Base-by-base conservation (phyloP, 1,140 invertebrate genomes). In the Mesaphorura yosii region DNA sequence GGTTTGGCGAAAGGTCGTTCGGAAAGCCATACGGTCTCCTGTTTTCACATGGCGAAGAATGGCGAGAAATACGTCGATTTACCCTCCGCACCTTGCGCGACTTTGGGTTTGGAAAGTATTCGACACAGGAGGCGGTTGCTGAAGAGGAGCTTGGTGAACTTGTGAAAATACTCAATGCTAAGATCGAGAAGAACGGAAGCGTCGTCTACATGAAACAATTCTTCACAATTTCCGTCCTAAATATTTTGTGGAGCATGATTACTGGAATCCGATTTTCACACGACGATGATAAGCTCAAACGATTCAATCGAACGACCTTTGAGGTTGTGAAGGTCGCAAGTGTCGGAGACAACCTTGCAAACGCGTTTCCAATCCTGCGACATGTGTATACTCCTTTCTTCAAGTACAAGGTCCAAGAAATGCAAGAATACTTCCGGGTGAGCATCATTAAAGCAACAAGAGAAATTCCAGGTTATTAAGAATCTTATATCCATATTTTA, bases 211-310 rank as follows among this genome's bases (percentile, higher is more conserved):
- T 59, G 45, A 53, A 49, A 6, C 50, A 57, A 31, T 41, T 66
- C 15, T 68, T 66, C 52, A 60, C 46, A 23, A 51, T 64, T 26
- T 55, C 64, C 0, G 80, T 88, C 28, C 67, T 90, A 10, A 94
- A 93, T 62, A 84, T 84, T 0, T 68, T 93, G 0, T 92, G 88
- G 84, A 78, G 74, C 47, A 86, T 92, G 80, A 77, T 91, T 69
- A 84, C 88, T 48, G 84, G 88, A 1, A 78, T 74, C 60, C 67
- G 79, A 62, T 78, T 72, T 49, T 64, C 65, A 1, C 66, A 71
- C 51, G 56, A 66, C 23, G 67, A 73, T 51, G 61, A 58, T 0
- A 23, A 53, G 15, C 44, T 66, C 2, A 6, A 48, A 19, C 44
- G 40, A 27, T 34, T 60, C 6, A 34, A 57, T 2, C 47, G 0